A percentile compares a stretch with the other conserved stretches of the same genome.
These are phyloP conservation scores for Lordiphosa stackelbergi DNA, from an alignment of 1,140 invertebrate species.

Conservation along the genomic window DNA sequence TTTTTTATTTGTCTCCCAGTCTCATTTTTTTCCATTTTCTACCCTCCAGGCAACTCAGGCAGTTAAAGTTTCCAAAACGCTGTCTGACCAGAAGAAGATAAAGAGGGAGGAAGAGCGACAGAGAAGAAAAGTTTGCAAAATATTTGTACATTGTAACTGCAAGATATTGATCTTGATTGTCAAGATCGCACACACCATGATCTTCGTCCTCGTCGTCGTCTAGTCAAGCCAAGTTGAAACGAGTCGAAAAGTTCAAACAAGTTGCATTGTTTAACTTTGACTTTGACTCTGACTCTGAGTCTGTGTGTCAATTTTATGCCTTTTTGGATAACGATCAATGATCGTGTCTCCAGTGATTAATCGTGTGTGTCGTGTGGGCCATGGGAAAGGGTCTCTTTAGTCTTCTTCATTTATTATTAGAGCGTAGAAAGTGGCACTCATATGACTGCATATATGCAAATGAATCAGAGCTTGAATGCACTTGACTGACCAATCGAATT, in stretches of 20 bases:
- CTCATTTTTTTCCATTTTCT: slow-evolving; percentile 36
- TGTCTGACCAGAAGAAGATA: slow-evolving; percentile 13
- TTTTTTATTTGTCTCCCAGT: slow-evolving; percentile 3
- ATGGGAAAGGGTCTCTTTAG: slow-evolving; percentile 35
- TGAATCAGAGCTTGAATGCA: slow-evolving; percentile 9
- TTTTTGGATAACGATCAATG: slow-evolving; percentile 47
- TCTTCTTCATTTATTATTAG: slow-evolving; percentile 16
- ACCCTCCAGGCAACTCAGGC: slow-evolving; percentile 22
- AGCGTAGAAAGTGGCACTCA: slow-evolving; percentile 68
- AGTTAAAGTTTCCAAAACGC: slow-evolving; percentile 27
- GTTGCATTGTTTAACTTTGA: slow-evolving; percentile 72
- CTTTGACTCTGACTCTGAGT: slow-evolving; percentile 56
- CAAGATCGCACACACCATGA: slow-evolving; percentile 68
- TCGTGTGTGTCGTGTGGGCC: slow-evolving; percentile 20
- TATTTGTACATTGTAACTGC: slow-evolving; percentile 70
- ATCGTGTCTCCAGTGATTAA: slow-evolving; percentile 50
- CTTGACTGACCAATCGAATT: slow-evolving; percentile 13
- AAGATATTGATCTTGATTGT: slow-evolving; percentile 70
- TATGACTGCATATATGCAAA: slow-evolving; percentile 38
- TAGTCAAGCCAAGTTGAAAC: slow-evolving; percentile 25
- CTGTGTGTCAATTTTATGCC: slow-evolving; percentile 56
- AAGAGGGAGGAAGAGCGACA: slow-evolving; percentile 8
- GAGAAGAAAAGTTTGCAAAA: slow-evolving; percentile 39
- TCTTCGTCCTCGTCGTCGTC: slow-evolving; percentile 24
- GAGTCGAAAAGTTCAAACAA: slow-evolving; percentile 48